A percentile compares a stretch with the other conserved stretches of the same genome.
Evolutionary conservation across 1,140 invertebrate species (phyloP).

Genomic region (Cydia pomonella): DNA sequence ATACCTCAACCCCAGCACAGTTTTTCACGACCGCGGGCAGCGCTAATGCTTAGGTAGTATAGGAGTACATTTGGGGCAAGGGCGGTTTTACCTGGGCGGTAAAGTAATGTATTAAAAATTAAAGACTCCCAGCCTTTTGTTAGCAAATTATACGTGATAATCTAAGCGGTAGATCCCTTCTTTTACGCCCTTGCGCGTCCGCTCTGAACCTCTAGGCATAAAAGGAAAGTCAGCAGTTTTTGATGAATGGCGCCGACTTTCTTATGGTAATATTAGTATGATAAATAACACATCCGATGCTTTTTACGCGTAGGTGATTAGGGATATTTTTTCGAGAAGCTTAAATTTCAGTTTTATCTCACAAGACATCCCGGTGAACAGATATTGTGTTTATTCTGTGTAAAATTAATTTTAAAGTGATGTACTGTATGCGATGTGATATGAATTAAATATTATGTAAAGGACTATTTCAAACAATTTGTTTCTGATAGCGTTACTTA

Average conservation of each 20-base stretch:
- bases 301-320: slow-evolving; percentile 28
- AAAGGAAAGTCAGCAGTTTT: slow-evolving; percentile 47
- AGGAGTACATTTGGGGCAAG: slow-evolving; percentile 38
- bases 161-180: slow-evolving; percentile 40
- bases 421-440: neutral
- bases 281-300: slow-evolving; percentile 50
- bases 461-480: neutral
- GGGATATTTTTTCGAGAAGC: neutral
- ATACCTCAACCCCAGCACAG: neutral
- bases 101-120: slow-evolving; percentile 49
- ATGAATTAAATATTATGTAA: neutral
- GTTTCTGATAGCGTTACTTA: neutral
- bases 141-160: slow-evolving; percentile 50
- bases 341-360: neutral
- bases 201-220: slow-evolving; percentile 40
- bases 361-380: neutral
- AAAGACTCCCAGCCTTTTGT: slow-evolving; percentile 46
- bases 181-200: slow-evolving; percentile 37
- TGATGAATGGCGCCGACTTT: slow-evolving; percentile 54
- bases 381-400: too few species aligned
- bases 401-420: neutral
- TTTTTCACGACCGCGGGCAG: neutral
- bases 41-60: neutral
- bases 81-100: slow-evolving; percentile 27
- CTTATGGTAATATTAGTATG: slow-evolving; percentile 54